Percentiles rank a stretch among this genome's conserved stretches.
These are phyloP conservation scores for Dicerorhinus sumatrensis DNA, from an alignment of 2,113 vertebrate species.

Conservation along the genomic window DNA sequence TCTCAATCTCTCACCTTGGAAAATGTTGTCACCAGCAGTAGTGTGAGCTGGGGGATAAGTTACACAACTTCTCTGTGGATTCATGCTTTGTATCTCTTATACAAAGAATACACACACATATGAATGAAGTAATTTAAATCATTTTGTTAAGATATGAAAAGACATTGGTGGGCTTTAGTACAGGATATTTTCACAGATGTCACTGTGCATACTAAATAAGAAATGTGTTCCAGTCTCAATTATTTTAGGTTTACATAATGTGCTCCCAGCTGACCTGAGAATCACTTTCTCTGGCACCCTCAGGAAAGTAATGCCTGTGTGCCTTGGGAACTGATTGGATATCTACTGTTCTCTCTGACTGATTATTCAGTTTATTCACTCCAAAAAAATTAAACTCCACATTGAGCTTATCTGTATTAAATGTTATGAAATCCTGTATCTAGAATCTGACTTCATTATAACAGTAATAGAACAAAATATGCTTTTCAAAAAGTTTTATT, in stretches of 20 bases:
- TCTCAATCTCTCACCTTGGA: not conserved
- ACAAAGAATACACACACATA: not conserved
- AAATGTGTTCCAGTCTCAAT: not conserved
- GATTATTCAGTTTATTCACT: not conserved
- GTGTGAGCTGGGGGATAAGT: not conserved
- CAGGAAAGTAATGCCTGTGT: not conserved
- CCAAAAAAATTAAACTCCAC: not conserved
- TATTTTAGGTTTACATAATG: constrained; percentile 23
- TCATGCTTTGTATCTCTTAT: constrained; percentile 16
- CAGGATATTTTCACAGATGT: not conserved
- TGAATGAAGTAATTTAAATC: not conserved
- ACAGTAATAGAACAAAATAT: constrained; percentile 1
- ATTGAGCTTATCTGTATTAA: not conserved
- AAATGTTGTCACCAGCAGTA: not conserved
- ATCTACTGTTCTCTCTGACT: not conserved
- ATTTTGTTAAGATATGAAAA: constrained; percentile 37
- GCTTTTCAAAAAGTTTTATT: constrained; percentile 52
- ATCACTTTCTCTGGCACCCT: not conserved
- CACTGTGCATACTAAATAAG: not conserved
- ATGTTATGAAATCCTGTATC: not conserved
- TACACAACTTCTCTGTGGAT: not conserved
- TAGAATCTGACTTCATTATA: constrained; percentile 53
- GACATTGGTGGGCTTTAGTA: not conserved
- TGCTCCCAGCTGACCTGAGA: not conserved
- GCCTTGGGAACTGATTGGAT: not conserved